Conservation (phyloP, 1,140 invertebrate genomes). For the Coenobita brevimanus region DNA sequence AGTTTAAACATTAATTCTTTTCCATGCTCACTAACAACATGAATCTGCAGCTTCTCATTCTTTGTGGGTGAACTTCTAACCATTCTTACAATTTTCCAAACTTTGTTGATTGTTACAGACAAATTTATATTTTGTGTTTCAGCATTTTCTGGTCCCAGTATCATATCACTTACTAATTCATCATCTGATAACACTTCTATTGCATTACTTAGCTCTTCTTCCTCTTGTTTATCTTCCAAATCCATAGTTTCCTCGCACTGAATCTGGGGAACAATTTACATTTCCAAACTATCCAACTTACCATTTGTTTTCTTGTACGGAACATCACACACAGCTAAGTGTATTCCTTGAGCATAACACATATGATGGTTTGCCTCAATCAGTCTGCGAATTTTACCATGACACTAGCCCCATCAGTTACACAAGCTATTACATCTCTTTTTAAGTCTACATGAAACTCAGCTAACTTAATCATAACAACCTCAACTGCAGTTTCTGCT, state of each 20-base stretch:
- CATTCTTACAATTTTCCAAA: conserved; percentile 12
- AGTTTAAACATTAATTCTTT: too few relatives aligned
- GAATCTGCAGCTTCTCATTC: conserved; percentile 29
- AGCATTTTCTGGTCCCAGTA: background rate
- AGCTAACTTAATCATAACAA: background rate
- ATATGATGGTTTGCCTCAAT: background rate
- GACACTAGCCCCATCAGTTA: background rate
- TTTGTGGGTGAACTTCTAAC: conserved; percentile 21
- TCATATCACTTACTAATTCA: conserved; percentile 12
- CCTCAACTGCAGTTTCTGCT: too few relatives aligned
- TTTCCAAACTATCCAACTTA: too few relatives aligned
- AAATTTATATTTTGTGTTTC: conserved; percentile 27
- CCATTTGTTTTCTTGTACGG: too few relatives aligned
- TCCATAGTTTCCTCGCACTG: background rate
- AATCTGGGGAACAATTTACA: too few relatives aligned
- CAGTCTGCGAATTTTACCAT: background rate
- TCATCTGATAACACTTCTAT: too few relatives aligned
- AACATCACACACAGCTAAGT: too few relatives aligned
- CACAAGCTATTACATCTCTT: background rate
- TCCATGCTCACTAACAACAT: too few relatives aligned
- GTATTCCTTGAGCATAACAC: too few relatives aligned
- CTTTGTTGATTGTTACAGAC: conserved; percentile 33
- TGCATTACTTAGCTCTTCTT: conserved; percentile 24
- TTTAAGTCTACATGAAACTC: background rate
- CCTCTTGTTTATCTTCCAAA: too few relatives aligned